These are phyloP conservation scores for Limanda limanda DNA, from an alignment of 2,113 vertebrate genomes.

Conservation along the genomic window DNA sequence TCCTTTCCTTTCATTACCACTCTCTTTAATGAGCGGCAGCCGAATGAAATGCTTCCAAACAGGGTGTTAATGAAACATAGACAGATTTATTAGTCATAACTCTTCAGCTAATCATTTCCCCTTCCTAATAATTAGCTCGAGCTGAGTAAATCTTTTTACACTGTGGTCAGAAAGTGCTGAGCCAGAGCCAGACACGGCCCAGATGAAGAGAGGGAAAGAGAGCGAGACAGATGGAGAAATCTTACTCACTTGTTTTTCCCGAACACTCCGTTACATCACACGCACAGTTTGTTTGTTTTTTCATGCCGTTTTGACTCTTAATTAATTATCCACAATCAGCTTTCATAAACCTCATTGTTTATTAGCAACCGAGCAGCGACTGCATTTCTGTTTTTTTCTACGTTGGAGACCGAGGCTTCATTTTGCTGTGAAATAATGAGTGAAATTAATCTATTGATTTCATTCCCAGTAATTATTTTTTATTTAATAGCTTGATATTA, in stretches of 20 bases:
- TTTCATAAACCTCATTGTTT: constrained; percentile 40
- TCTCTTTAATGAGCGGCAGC: constrained; percentile 70
- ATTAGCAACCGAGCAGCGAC: constrained; percentile 28
- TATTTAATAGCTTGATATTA: constrained; percentile 77
- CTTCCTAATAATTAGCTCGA: constrained; percentile 75
- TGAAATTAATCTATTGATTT: constrained; percentile 76
- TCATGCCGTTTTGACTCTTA: constrained; percentile 42
- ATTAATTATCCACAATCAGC: constrained; percentile 50
- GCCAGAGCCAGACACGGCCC: constrained; percentile 46
- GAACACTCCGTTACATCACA: constrained; percentile 8
- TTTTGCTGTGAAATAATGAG: constrained; percentile 65
- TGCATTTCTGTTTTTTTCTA: constrained; percentile 37
- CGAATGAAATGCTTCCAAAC: constrained; percentile 78
- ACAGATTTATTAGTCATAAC: constrained; percentile 80
- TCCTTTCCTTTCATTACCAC: constrained; percentile 47
- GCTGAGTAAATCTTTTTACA: constrained; percentile 78
- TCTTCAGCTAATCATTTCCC: constrained; percentile 77
- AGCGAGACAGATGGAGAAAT: constrained; percentile 7
- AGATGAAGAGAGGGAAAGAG: constrained; percentile 19
- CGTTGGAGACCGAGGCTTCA: constrained; percentile 18
- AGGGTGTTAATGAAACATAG: constrained; percentile 78
- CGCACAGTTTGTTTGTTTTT: constrained; percentile 1
- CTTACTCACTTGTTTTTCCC: constrained; percentile 16
- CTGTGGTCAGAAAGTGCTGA: constrained; percentile 69
- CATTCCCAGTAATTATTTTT: constrained; percentile 75